Evolutionary conservation across 2,113 vertebrate species (phyloP), one percentile per base, ranked within the genome.

Genomic region (Sarotherodon lohbergeri): DNA sequence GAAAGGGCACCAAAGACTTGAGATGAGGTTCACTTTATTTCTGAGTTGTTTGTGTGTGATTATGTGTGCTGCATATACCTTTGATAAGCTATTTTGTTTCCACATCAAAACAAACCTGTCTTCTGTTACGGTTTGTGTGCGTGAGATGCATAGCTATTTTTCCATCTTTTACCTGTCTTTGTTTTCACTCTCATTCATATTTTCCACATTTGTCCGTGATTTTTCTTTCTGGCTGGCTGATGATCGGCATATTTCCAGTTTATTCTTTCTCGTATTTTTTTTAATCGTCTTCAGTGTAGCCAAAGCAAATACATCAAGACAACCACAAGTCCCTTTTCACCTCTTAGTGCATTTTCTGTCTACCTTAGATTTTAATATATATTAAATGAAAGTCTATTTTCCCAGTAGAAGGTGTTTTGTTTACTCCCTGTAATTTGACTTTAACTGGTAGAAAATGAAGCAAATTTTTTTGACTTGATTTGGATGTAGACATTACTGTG

Each of bases 121-220:
- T 5, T 2, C 6, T 24, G 13, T 55, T 32, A 36, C 54, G 54
- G 9, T 78, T 78, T 41, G 34, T 56, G 78, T 27, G 56, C 73
- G 86, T 32, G 81, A 56, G 66, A 90, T 7, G 59, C 80, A 48
- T 19, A 81, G 82, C 48, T 16, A 10, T 29, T 88, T 34, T 17
- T 81, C 24, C 57, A 13, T 63, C 24, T 84, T 10, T 76, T 0
- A 76, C 14, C 24, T 7, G 12, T 86, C 52, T 86, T 61, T 78
- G 24, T 81, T 78, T 32, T 76, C 41, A 48, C 22, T 73, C 41
- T 27, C 24, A 11, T 48, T 50, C 24, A 50, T 3, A 50, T 76
- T 48, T 43, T 48, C 68, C 13, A 48, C 68, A 48, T 16, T 27
- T 48, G 39, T 76, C 24, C 29, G 1, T 32, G 71, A 76, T 29